Conservation (phyloP, 2,113 vertebrate genomes). For the Anas platyrhynchos region DNA sequence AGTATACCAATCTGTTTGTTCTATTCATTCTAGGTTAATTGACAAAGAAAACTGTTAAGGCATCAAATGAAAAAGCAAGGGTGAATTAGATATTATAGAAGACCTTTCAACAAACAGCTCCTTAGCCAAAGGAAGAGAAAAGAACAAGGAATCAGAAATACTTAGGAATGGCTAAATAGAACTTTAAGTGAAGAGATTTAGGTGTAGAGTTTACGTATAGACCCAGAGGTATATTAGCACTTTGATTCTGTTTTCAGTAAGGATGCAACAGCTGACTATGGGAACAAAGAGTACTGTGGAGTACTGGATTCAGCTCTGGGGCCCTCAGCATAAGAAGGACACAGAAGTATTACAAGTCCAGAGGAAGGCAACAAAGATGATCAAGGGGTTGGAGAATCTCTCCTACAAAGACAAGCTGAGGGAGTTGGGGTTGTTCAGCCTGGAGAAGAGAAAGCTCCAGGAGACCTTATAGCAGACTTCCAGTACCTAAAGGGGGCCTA, state of each 20-base stretch:
- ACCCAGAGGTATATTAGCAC: not conserved
- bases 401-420: no score
- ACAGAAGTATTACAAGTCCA: no score
- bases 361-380: no score
- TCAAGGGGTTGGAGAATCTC: no score
- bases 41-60: not conserved
- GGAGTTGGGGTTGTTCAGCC: no score
- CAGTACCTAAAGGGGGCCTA: no score
- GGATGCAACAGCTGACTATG: not conserved
- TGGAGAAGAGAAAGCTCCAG: no score
- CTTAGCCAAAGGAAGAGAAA: not conserved
- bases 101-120: not conserved
- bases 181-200: not conserved
- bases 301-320: no score
- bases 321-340: no score
- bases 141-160: not conserved
- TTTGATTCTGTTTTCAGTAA: not conserved
- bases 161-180: not conserved
- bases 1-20: not conserved
- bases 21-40: not conserved
- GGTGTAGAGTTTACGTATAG: not conserved
- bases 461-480: no score
- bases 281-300: not conserved
- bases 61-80: not conserved
- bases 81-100: not conserved